phyloP scores from a whole-genome alignment of 2,113 vertebrate species.

The Chamaea fasciata region DNA sequence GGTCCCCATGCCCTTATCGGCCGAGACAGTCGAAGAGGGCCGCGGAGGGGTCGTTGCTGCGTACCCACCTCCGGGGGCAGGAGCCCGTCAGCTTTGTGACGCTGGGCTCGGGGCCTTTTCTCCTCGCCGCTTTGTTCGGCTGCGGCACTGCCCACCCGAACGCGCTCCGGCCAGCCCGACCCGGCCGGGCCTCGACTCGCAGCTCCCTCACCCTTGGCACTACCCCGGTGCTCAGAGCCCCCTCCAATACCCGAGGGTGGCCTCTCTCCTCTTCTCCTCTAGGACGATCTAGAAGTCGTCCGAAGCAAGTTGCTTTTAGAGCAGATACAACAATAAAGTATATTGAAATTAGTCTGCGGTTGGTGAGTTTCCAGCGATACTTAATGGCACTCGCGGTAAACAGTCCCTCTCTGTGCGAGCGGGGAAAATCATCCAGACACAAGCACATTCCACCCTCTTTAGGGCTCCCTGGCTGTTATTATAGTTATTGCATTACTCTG shows the following conservation, averaged over 20 bases:
- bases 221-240: not conserved
- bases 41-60: not conserved
- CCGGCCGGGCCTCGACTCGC: not conserved
- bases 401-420: constrained; percentile 66
- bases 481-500: constrained; percentile 64
- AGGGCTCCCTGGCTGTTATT: constrained; percentile 59
- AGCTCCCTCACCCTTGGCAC: not conserved
- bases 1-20: not conserved
- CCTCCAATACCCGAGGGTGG: not conserved
- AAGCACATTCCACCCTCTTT: constrained; percentile 62
- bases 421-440: constrained; percentile 72
- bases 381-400: constrained; percentile 67
- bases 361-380: constrained; percentile 65
- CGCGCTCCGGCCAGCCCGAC: not conserved
- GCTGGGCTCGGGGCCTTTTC: not conserved
- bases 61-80: not conserved
- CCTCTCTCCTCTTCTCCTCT: not conserved
- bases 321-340: constrained; percentile 57
- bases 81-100: not conserved
- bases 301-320: constrained; percentile 32
- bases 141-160: not conserved
- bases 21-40: not conserved
- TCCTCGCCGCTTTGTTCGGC: not conserved
- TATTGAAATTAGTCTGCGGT: constrained; percentile 64
- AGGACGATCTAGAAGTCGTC: not conserved